These are phyloP conservation scores for Endotricha flammealis DNA, from an alignment of 2,888 invertebrate genomes.

Conservation along the genomic window DNA sequence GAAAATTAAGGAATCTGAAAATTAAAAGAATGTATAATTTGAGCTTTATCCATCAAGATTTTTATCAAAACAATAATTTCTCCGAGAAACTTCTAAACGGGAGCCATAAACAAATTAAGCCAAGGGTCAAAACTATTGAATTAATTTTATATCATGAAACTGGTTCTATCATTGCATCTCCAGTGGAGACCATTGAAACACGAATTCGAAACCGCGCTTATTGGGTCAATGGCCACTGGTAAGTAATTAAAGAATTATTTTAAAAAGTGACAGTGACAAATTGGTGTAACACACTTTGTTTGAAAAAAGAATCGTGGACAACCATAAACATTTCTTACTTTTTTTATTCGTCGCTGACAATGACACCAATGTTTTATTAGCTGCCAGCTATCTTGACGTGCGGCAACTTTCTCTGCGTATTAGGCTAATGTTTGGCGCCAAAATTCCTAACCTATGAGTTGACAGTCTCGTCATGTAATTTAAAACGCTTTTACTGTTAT, in stretches of 20 bases:
- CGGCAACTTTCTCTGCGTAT: constrained; percentile 50
- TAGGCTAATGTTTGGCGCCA: constrained; percentile 53
- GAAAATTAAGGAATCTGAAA: not conserved
- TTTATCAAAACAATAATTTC: constrained; percentile 1
- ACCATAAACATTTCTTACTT: constrained; percentile 20
- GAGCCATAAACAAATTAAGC: constrained; percentile 2
- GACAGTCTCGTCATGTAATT: constrained; percentile 21
- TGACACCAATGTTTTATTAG: constrained; percentile 44
- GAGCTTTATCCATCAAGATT: constrained; percentile 2
- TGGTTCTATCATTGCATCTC: not conserved
- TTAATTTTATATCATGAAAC: constrained; percentile 2
- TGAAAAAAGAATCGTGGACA: constrained; percentile 10
- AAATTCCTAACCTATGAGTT: constrained; percentile 57
- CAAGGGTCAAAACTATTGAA: constrained; percentile 2
- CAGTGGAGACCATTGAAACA: not conserved
- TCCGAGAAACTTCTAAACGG: constrained; percentile 2
- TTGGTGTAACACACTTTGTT: constrained; percentile 4
- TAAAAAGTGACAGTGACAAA: constrained; percentile 4
- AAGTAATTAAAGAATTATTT: not conserved
- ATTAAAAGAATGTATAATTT: not conserved
- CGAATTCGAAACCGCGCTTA: not conserved
- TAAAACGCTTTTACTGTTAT: constrained; percentile 23
- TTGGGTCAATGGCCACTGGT: constrained; percentile 1
- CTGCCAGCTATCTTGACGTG: constrained; percentile 40
- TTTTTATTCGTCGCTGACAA: constrained; percentile 33